Conservation (phyloP, 2,113 vertebrate species). For the Elanoides forficatus region DNA sequence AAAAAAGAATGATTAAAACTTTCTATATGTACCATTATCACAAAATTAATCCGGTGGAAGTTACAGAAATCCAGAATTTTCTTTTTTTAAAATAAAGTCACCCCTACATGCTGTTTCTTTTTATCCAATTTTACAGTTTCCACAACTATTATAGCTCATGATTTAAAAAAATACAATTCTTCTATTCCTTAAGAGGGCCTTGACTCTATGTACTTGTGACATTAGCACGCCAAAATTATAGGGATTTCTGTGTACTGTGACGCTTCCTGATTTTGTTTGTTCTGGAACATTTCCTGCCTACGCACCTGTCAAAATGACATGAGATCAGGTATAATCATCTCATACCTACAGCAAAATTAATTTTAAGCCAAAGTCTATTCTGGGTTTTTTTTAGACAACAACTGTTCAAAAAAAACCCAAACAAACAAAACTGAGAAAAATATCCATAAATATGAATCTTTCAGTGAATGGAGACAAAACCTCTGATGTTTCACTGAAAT, state of each 20-base stretch:
- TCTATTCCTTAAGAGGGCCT: neutral
- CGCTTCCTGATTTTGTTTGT: neutral
- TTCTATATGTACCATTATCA: neutral
- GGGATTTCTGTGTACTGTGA: neutral
- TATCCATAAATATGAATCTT: neutral
- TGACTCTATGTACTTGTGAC: neutral
- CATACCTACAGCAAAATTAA: neutral
- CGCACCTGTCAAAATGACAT: neutral
- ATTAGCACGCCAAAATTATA: neutral
- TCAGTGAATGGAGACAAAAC: neutral
- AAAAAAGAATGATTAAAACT: neutral
- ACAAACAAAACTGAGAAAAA: neutral
- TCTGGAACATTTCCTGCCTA: neutral
- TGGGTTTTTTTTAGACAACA: neutral
- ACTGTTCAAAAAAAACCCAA: neutral
- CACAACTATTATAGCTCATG: neutral
- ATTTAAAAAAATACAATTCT: neutral
- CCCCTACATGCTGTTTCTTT: neutral
- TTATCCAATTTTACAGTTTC: neutral
- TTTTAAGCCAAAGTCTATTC: neutral
- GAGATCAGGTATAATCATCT: neutral
- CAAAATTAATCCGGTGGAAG: neutral
- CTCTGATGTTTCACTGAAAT: neutral
- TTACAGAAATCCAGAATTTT: neutral
- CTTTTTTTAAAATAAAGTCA: neutral